Evolutionary conservation across 2,888 invertebrate genomes (phyloP).

Genomic region (Hypselothyrea guttata): DNA sequence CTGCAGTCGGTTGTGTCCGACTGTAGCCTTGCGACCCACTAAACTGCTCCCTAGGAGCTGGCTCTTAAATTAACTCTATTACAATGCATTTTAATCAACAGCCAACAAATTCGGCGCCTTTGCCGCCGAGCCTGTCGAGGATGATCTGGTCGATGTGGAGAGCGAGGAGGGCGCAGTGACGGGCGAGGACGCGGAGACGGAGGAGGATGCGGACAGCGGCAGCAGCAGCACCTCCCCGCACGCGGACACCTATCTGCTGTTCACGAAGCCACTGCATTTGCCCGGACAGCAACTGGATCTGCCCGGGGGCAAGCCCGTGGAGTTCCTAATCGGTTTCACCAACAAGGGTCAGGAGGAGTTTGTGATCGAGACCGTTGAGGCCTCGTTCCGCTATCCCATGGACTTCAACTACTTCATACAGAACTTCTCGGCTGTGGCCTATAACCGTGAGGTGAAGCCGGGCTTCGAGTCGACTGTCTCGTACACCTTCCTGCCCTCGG

Average conservation of each 20-base stretch:
- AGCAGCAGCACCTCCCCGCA: slow-evolving; percentile 88
- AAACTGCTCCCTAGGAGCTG: too few species aligned
- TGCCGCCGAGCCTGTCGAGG: slow-evolving; percentile 84
- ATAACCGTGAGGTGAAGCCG: slow-evolving; percentile 93
- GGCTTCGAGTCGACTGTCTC: slow-evolving; percentile 96
- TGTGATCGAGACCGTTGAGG: slow-evolving; percentile 95
- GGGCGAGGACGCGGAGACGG: slow-evolving; percentile 83
- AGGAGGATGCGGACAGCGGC: slow-evolving; percentile 83
- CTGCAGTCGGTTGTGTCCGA: too few species aligned
- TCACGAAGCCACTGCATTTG: slow-evolving; percentile 89
- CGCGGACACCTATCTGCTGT: slow-evolving; percentile 95
- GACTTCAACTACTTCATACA: slow-evolving; percentile 99
- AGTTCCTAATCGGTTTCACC: slow-evolving; percentile 97
- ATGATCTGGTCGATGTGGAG: slow-evolving; percentile 84
- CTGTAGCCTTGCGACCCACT: too few species aligned
- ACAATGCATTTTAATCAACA: slow-evolving; percentile 62
- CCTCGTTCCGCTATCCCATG: slow-evolving; percentile 99
- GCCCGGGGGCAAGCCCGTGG: slow-evolving; percentile 93
- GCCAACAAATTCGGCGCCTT: slow-evolving; percentile 84
- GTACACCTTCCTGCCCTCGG: slow-evolving; percentile 97
- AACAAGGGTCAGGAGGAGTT: slow-evolving; percentile 97
- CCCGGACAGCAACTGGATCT: slow-evolving; percentile 87
- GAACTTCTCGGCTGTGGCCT: slow-evolving; percentile 96
- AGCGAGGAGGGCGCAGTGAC: slow-evolving; percentile 79
- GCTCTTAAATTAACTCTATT: too few species aligned